A percentile compares a stretch with the other conserved stretches of the same genome.
These are phyloP conservation scores for Trachythela sp. DNA, from an alignment of 64 coral and sea anemone genomes.

Conservation along the genomic window DNA sequence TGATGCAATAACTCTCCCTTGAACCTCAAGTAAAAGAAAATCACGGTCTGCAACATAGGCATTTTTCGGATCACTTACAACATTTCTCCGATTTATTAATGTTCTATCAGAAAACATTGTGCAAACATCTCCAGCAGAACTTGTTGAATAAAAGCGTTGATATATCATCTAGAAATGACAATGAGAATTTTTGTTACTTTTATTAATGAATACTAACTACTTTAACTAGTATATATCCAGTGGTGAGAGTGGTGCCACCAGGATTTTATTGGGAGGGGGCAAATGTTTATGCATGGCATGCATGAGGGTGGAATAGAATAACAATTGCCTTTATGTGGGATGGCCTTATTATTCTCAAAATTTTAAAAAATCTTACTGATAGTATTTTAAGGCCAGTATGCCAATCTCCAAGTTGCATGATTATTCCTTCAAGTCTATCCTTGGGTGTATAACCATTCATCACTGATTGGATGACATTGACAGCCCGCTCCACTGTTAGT, in stretches of 20 bases:
- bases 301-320: background rate
- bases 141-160: slow-evolving; percentile 31
- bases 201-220: background rate
- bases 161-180: slow-evolving; percentile 45
- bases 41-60: background rate
- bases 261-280: background rate
- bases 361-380: slow-evolving; percentile 2
- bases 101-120: slow-evolving; percentile 49
- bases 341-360: background rate
- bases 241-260: background rate
- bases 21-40: no score
- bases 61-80: background rate
- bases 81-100: slow-evolving; percentile 28
- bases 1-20: no score
- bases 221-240: background rate
- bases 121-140: slow-evolving; percentile 48
- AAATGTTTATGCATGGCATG: background rate
- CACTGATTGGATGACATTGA: slow-evolving; percentile 3
- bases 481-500: slow-evolving; percentile 17
- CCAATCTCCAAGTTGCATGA: slow-evolving; percentile 34
- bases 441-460: slow-evolving; percentile 31
- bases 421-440: slow-evolving; percentile 25
- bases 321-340: background rate
- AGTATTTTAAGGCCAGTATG: slow-evolving; percentile 21
- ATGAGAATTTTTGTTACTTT: background rate